Base-by-base conservation (phyloP, 2,797 vertebrate genomes). In the Peromyscus aztecus region DNA sequence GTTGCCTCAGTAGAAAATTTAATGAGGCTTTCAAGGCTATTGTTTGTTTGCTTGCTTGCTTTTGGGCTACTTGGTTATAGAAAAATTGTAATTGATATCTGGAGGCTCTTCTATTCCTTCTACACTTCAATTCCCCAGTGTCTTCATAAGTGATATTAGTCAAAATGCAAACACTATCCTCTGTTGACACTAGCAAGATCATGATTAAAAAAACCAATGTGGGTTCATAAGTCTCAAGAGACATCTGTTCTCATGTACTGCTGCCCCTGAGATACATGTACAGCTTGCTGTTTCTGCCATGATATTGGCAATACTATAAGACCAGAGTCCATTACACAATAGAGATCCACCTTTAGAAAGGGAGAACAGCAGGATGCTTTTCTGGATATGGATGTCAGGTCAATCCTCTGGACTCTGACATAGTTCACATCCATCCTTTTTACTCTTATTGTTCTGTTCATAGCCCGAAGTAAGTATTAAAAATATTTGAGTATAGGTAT, bases 381-480 rank as follows among this genome's bases (percentile, higher is more conserved):
- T 19, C 67, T 43, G 29, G 59, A 11, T 34, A n/a, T 13, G 2
- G 55, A 78, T 49, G 16, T 55, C 49, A 7, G 5, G 23, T 49
- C 59, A 19, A 2, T 1, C 21, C 21, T 24, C 9, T 81, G 37
- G 19, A 29, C 40, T 17, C 31, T 52, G 76, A 89, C 49, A 5
- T 17, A 61, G 86, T n/a, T 82, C 2, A 67, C 7, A 14, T 6
- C 31, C 27, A 69, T 90, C 24, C 13, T 77, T 63, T 93, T 23
- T 67, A 40, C 14, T 12, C 1, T 37, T 34, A 29, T 76, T 85
- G 52, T 6, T 61, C 17, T 52, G 1, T 61, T 69, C 78, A 52
- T 49, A 73, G 65, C 46, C 88, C 12, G 80, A 94, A 57, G 95
- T 94, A 77, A 97, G 77, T 95, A 73, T 67, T 67, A 67, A n/a